phyloP scores from a whole-genome alignment of 2,113 vertebrate species.

The Probosciger aterrimus region DNA sequence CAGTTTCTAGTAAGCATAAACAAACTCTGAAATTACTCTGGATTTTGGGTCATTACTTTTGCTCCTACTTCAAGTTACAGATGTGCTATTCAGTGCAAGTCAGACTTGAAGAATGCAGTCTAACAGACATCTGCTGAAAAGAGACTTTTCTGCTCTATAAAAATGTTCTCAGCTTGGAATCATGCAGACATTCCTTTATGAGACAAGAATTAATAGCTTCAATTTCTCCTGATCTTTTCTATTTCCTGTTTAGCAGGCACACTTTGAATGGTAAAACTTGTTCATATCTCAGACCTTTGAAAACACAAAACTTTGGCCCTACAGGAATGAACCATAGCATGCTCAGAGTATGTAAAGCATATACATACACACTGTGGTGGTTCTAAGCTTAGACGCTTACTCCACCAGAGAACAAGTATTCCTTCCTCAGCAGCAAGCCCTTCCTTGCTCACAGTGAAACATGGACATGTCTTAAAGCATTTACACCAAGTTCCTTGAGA shows the following conservation, averaged over 20 bases:
- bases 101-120: neutral
- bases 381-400: neutral
- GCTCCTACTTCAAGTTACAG: neutral
- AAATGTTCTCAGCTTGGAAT: conserved; percentile 4
- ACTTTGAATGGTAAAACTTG: neutral
- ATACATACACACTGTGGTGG: neutral
- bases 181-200: conserved; percentile 13
- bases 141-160: neutral
- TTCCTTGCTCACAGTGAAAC: neutral
- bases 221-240: neutral
- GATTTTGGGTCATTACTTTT: neutral
- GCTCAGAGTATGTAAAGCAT: neutral
- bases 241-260: neutral
- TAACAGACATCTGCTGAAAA: neutral
- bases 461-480: conserved; percentile 16
- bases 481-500: conserved; percentile 28
- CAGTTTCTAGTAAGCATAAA: neutral
- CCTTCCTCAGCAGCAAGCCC: neutral
- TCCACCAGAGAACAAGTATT: neutral
- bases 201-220: neutral
- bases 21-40: neutral
- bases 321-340: neutral
- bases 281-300: neutral
- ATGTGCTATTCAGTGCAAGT: conserved; percentile 1
- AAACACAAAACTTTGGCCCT: neutral